phyloP scores from a whole-genome alignment of 2,888 invertebrate genomes.

The Mythimna ferrago region DNA sequence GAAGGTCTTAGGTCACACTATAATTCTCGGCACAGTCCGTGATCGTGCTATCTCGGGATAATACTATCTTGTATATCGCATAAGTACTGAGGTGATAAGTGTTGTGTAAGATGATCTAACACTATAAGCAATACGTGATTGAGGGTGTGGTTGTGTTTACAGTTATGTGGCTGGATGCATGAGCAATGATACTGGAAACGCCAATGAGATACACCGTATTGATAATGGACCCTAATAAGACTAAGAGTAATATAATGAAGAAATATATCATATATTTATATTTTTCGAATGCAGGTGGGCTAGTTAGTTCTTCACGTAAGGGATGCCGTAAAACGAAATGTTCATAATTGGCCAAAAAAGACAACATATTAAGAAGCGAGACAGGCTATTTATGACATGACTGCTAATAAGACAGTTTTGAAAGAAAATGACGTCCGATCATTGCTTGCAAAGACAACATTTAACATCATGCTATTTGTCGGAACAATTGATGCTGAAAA shows the following conservation, averaged over 20 bases:
- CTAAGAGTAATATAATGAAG: neutral
- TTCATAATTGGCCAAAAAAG: neutral
- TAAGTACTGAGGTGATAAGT: constrained; percentile 49
- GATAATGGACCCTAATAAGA: neutral
- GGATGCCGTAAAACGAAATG: neutral
- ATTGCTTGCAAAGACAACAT: neutral
- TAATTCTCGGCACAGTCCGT: constrained; percentile 47
- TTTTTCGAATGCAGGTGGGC: neutral
- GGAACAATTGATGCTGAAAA: neutral
- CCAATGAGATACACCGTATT: constrained; percentile 24
- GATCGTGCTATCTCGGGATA: constrained; percentile 45
- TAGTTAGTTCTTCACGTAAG: neutral
- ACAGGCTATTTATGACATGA: neutral
- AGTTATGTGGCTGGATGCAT: constrained; percentile 40
- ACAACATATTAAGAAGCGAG: neutral
- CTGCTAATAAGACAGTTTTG: neutral
- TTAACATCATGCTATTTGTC: neutral
- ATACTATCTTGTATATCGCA: constrained; percentile 49
- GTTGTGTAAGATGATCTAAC: constrained; percentile 50
- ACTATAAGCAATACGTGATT: constrained; percentile 42
- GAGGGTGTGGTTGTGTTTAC: constrained; percentile 38
- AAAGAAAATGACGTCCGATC: neutral
- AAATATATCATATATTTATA: neutral
- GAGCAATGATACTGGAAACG: constrained; percentile 16
- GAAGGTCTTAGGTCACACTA: constrained; percentile 58